These are phyloP conservation scores for Theocolax elegans DNA, from an alignment of 1,140 invertebrate species.

Conservation along the genomic window DNA sequence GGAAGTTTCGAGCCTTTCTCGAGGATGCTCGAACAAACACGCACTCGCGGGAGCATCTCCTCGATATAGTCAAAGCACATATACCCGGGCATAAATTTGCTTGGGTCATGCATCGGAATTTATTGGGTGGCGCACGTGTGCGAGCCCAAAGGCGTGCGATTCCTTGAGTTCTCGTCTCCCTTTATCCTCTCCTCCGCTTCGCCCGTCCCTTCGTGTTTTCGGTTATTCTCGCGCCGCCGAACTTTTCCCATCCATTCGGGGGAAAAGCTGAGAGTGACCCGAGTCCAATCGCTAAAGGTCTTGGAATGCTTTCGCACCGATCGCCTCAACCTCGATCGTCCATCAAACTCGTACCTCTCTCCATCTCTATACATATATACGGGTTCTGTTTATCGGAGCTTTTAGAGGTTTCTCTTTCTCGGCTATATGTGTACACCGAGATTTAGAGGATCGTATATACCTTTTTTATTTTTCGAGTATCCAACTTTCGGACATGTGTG, in stretches of 20 bases:
- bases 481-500: too few relatives aligned
- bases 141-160: neutral
- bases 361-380: too few relatives aligned
- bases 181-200: neutral
- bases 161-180: neutral
- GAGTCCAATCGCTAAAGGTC: neutral
- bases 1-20: too few relatives aligned
- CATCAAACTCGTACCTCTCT: neutral
- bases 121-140: neutral
- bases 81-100: conserved; percentile 18
- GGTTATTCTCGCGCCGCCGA: conserved; percentile 5
- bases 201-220: neutral
- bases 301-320: too few relatives aligned
- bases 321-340: too few relatives aligned
- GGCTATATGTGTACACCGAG: too few relatives aligned
- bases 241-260: conserved; percentile 26
- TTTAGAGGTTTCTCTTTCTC: conserved; percentile 12
- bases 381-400: conserved; percentile 3
- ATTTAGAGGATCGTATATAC: too few relatives aligned
- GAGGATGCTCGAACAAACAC: too few relatives aligned
- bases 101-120: neutral
- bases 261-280: too few relatives aligned
- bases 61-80: conserved; percentile 4
- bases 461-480: too few relatives aligned
- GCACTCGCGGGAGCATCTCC: too few relatives aligned